phyloP scores from a whole-genome alignment of 1,140 invertebrate genomes.

The Lutraria rhynchaena region DNA sequence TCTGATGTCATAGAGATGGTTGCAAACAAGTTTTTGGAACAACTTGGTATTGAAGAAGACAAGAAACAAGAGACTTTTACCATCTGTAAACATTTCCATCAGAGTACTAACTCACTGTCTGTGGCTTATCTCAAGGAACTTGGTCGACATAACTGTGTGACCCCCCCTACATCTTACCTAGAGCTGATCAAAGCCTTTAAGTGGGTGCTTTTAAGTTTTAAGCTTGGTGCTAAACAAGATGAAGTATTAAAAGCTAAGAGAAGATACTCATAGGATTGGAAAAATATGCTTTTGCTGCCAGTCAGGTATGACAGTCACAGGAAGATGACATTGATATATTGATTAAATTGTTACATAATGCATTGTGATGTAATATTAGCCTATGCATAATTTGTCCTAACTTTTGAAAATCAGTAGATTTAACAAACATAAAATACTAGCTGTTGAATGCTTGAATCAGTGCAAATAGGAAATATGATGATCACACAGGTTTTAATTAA shows the following conservation, averaged over 20 bases:
- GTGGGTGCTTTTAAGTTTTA: slow-evolving; percentile 88
- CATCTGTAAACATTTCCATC: slow-evolving; percentile 81
- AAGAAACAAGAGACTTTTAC: slow-evolving; percentile 75
- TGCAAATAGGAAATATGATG: no score
- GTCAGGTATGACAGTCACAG: slow-evolving; percentile 77
- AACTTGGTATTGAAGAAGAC: slow-evolving; percentile 80
- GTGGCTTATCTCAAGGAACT: slow-evolving; percentile 85
- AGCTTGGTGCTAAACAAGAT: slow-evolving; percentile 89
- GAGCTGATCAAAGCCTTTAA: slow-evolving; percentile 93
- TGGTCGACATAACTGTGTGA: slow-evolving; percentile 92
- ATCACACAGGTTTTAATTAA: no score
- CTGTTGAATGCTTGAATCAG: no score
- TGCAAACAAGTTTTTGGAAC: slow-evolving; percentile 79
- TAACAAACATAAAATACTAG: no score
- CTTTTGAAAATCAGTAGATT: no score
- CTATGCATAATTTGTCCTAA: no score
- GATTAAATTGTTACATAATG: no score
- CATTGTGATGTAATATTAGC: no score
- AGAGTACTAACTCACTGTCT: slow-evolving; percentile 84
- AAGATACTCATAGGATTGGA: slow-evolving; percentile 93
- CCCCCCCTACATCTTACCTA: slow-evolving; percentile 94
- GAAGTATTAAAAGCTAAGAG: slow-evolving; percentile 89
- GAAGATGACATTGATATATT: no score
- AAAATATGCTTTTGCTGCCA: slow-evolving; percentile 92
- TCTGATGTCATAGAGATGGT: slow-evolving; percentile 81